phyloP scores from a whole-genome alignment of 2,888 invertebrate genomes.

The Aleiodes alternator region DNA sequence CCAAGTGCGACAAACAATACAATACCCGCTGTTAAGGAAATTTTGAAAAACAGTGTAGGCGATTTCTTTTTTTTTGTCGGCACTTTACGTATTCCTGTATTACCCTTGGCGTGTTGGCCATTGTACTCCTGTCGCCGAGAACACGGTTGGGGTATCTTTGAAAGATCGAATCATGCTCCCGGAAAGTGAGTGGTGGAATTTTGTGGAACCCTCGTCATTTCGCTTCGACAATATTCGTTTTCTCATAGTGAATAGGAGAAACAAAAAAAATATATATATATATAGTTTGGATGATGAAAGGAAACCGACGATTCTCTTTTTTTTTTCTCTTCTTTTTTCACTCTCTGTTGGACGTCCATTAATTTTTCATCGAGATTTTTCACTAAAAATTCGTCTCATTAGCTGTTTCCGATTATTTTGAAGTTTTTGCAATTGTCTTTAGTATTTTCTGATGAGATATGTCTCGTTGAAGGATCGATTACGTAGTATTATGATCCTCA shows the following conservation, averaged over 20 bases:
- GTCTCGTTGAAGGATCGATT: conserved; percentile 25
- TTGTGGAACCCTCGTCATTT: conserved; percentile 45
- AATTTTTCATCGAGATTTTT: conserved; percentile 29
- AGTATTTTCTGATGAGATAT: not conserved
- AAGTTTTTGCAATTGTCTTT: not conserved
- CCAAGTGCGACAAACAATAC: conserved; percentile 65
- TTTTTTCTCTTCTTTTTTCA: not conserved
- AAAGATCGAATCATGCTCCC: conserved; percentile 58
- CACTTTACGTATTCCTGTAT: conserved; percentile 60
- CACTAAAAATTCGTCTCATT: not conserved
- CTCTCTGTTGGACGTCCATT: not conserved
- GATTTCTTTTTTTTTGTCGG: conserved; percentile 30
- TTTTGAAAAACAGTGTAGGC: conserved; percentile 68
- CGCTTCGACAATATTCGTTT: conserved; percentile 39
- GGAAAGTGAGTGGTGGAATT: conserved; percentile 25
- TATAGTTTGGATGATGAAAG: conserved; percentile 26
- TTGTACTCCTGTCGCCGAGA: conserved; percentile 71
- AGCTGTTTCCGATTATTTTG: not conserved
- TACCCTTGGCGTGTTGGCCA: conserved; percentile 56
- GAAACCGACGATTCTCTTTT: conserved; percentile 2
- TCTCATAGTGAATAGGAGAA: conserved; percentile 22
- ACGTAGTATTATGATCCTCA: conserved; percentile 12
- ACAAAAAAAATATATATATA: conserved; percentile 7
- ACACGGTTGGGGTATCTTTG: conserved; percentile 49
- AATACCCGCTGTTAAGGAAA: conserved; percentile 66